Conservation (phyloP, 1,140 invertebrate species). For the Hirudo medicinalis region DNA sequence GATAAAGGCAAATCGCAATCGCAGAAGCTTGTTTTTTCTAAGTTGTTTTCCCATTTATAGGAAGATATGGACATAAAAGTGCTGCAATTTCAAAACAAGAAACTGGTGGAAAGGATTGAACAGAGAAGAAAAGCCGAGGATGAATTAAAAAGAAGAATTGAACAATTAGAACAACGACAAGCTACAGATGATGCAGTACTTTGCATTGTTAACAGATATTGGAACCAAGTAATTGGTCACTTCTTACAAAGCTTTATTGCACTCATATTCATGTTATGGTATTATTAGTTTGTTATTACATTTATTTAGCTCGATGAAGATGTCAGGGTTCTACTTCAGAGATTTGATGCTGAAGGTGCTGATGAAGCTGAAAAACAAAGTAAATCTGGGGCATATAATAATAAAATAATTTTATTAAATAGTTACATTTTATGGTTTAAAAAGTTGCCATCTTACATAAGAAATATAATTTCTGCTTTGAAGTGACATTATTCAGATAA, state of each 20-base stretch:
- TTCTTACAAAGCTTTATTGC: neutral
- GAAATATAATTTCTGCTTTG: too few relatives aligned
- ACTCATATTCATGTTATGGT: neutral
- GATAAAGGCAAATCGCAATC: neutral
- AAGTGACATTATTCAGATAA: too few relatives aligned
- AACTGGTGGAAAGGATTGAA: conserved; percentile 73
- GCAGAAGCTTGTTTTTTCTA: conserved; percentile 7
- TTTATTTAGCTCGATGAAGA: conserved; percentile 61
- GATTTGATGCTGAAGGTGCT: conserved; percentile 91
- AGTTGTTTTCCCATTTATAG: conserved; percentile 27
- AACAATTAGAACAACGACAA: conserved; percentile 89
- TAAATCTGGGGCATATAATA: conserved; percentile 37
- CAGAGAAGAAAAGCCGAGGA: conserved; percentile 74
- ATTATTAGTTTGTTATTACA: conserved; percentile 9
- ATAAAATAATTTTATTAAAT: too few relatives aligned
- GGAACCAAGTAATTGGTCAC: conserved; percentile 51
- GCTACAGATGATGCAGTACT: conserved; percentile 93
- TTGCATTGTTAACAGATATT: conserved; percentile 93
- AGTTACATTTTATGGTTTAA: too few relatives aligned
- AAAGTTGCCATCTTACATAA: too few relatives aligned
- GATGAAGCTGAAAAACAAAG: conserved; percentile 89
- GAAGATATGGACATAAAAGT: conserved; percentile 97
- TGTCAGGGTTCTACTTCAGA: conserved; percentile 75
- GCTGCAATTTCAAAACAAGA: conserved; percentile 89
- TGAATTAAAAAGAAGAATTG: conserved; percentile 77